Evolutionary conservation across 2,113 vertebrate genomes (phyloP), one percentile per base, ranked within the genome.

Genomic region (Saguinus imperator): DNA sequence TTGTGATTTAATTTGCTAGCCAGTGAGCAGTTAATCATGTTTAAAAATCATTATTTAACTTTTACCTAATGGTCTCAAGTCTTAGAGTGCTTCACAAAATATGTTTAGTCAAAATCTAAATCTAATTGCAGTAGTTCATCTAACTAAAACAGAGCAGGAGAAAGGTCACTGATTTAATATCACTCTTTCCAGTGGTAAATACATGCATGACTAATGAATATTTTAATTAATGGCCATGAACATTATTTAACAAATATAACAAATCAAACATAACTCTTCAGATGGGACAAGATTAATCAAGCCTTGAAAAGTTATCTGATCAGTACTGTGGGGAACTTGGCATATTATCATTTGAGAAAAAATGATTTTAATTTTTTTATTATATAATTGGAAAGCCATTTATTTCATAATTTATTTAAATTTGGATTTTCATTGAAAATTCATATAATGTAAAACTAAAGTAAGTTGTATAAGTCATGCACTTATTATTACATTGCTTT

Each of bases 151-250:
- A 87, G 25, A 96, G 27, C 2, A 43, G 35, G 21, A 37, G 14
- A 94, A 88, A 93, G 16, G 55, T 88, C 20, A 68, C 61, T 86
- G 61, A 61, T 52, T 93, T 91, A 97, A 83, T 57, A 55, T 52
- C 14, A 23, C 20, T 80, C 79, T 93, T 94, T 83, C 20, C 9
- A 73, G 18, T 75, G 45, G 50, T 93, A 96, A 98, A 96, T 50
- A 95, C n/a, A 66, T 48, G 37, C 13, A 94, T 96, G 61, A 84
- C 85, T 81, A 94, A 95, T 94, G 29, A 2, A 64, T 58, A 93
- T 92, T 89, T 92, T 96, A 96, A 93, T 93, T 89, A 96, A 94
- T 12, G 83, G 45, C 32, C 75, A 50, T 91, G 68, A 96, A 91
- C 8, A 89, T 70, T 95, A 89, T 87, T 94, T 86, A 92, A 94